Conservation (phyloP, 1,140 invertebrate genomes). For the Radopholus similis region DNA sequence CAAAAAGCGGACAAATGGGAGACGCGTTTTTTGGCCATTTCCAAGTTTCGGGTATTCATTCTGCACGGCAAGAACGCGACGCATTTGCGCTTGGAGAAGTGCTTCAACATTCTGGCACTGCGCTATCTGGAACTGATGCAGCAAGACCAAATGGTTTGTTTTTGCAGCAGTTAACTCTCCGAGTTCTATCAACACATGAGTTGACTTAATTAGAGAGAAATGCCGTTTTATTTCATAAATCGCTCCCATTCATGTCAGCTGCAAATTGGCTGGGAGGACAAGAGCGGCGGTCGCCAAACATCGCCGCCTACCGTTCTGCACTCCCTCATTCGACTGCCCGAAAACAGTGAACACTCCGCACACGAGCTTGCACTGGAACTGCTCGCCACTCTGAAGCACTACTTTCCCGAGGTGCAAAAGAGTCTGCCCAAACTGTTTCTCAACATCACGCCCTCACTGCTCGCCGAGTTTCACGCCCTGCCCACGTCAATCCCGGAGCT, state of each 20-base stretch:
- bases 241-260: too few relatives aligned
- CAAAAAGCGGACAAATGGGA: conserved; percentile 54
- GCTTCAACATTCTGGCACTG: conserved; percentile 50
- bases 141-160: background rate
- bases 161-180: background rate
- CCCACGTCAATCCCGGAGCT: conserved; percentile 40
- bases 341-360: conserved; percentile 5
- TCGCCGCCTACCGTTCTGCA: conserved; percentile 2
- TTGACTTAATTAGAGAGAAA: background rate
- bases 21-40: conserved; percentile 47
- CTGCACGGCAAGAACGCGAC: conserved; percentile 44
- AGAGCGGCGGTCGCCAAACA: conserved; percentile 3
- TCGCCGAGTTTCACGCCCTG: conserved; percentile 44
- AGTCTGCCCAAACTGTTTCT: conserved; percentile 33
- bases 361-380: conserved; percentile 50
- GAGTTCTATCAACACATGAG: background rate
- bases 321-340: background rate
- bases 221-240: background rate
- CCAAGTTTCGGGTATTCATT: conserved; percentile 56
- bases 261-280: conserved; percentile 39
- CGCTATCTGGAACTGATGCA: conserved; percentile 39
- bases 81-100: conserved; percentile 52
- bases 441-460: conserved; percentile 35
- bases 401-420: conserved; percentile 54
- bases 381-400: conserved; percentile 53